Percentiles rank a stretch among this genome's conserved stretches.
Evolutionary conservation across 2,888 invertebrate species (phyloP).

Genomic region (Thecocarcelia acutangulata): DNA sequence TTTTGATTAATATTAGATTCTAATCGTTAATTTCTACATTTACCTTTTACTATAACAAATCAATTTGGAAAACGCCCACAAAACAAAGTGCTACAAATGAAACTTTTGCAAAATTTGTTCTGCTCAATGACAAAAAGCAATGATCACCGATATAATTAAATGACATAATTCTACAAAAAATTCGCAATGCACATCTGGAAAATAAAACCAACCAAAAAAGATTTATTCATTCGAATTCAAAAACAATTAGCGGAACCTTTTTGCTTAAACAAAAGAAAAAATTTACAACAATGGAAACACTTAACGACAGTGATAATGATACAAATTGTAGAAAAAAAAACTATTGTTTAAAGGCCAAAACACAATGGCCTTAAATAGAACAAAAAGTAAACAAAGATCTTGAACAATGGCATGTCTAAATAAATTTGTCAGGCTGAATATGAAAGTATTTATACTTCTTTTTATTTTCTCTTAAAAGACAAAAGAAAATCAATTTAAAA

Average conservation of each 20-base stretch:
- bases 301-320: slow-evolving; percentile 62
- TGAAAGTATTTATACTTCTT: slow-evolving; percentile 7
- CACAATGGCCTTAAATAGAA: too few relatives aligned
- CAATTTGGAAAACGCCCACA: slow-evolving; percentile 68
- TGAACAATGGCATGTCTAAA: slow-evolving; percentile 51
- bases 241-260: slow-evolving; percentile 64
- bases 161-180: slow-evolving; percentile 21
- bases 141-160: slow-evolving; percentile 42
- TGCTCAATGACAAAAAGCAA: slow-evolving; percentile 27
- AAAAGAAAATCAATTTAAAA: slow-evolving; percentile 49
- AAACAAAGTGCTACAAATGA: slow-evolving; percentile 36
- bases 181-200: slow-evolving; percentile 66
- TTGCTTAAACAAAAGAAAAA: slow-evolving; percentile 14
- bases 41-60: slow-evolving; percentile 56
- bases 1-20: background rate
- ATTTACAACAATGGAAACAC: slow-evolving; percentile 48
- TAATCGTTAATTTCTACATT: background rate
- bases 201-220: slow-evolving; percentile 17
- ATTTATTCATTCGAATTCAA: slow-evolving; percentile 61
- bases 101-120: slow-evolving; percentile 36
- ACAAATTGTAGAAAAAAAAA: slow-evolving; percentile 41
- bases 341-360: slow-evolving; percentile 45
- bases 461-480: slow-evolving; percentile 5
- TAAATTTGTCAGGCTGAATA: slow-evolving; percentile 66
- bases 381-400: slow-evolving; percentile 33